A percentile compares a stretch with the other conserved stretches of the same genome.
phyloP scores from a whole-genome alignment of 2,888 invertebrate species.

The Notodonta dromedarius region DNA sequence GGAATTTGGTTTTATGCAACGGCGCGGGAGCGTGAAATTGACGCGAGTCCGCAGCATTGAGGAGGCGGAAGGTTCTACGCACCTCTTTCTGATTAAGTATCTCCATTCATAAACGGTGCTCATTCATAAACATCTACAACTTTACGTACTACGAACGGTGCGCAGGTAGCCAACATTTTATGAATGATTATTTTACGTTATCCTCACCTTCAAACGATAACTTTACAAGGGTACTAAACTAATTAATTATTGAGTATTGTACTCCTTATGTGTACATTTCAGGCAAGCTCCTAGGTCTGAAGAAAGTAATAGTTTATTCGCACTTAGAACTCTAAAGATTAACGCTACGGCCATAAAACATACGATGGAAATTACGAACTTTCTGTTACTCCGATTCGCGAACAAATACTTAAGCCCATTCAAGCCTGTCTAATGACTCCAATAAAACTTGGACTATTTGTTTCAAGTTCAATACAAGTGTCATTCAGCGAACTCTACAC shows the following conservation, averaged over 20 bases:
- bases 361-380: neutral
- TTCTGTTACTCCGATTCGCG: neutral
- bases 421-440: constrained; percentile 14
- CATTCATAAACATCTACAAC: constrained; percentile 73
- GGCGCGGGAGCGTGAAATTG: constrained; percentile 77
- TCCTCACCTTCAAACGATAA: constrained; percentile 29
- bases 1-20: constrained; percentile 77
- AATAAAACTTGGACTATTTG: constrained; percentile 41
- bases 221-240: too few relatives aligned
- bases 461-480: constrained; percentile 47
- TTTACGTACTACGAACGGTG: constrained; percentile 55
- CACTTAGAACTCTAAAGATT: too few relatives aligned
- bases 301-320: neutral
- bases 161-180: constrained; percentile 65
- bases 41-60: constrained; percentile 56
- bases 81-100: constrained; percentile 47
- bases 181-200: constrained; percentile 54
- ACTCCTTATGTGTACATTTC: too few relatives aligned
- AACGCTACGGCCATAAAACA: neutral
- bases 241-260: too few relatives aligned
- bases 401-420: constrained; percentile 1
- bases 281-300: too few relatives aligned
- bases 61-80: constrained; percentile 66
- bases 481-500: constrained; percentile 30
- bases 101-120: constrained; percentile 58